Evolutionary conservation across 1,140 invertebrate genomes (phyloP), one percentile per base, ranked within the genome.

Genomic region (Ooceraea biroi): DNA sequence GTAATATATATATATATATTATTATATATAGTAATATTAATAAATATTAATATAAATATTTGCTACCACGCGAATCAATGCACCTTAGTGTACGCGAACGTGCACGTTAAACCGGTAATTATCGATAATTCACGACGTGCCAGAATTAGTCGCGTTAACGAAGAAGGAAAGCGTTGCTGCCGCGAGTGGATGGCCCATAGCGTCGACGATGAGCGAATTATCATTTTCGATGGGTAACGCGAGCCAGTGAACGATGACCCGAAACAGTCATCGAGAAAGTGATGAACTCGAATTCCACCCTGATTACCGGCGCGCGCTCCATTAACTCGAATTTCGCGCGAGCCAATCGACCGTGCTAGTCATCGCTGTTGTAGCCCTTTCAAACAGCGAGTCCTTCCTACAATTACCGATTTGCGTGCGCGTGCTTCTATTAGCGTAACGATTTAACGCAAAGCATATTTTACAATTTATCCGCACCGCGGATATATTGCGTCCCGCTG

Each of bases 241-340:
- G 83, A 77, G 46, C 71, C 87, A 68, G 19, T 88, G 74, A 86
- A 86, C 80, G 87, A 89, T 84, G 87, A 89, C 87, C 84, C 73
- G 84, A 88, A 87, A 88, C 84, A 77, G 87, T 89, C 88, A 89
- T 88, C 88, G 87, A 89, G 88, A 88, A 89, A 89, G 88, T 89
- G 88, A 89, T 88, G 88, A 89, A 89, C 84, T 89, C 88, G 84
- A 89, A 89, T 89, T 89, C 84, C 87, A 85, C 68, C 74, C 88
- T 89, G 88, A 89, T 89, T 89, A 89, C 84, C 82, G 65, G 41
- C 61, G 63, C 78, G 68, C 87, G 88, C 84, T 89, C 88, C 88
- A 89, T 89, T 89, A 88, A 89, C 88, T 89, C 88, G 84, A 89
- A 89, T 88, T 88, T 89, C 74, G 88, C 83, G 87, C 84, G 84